phyloP scores from a whole-genome alignment of 2,888 invertebrate species.

The Rhyacophila evoluta region DNA sequence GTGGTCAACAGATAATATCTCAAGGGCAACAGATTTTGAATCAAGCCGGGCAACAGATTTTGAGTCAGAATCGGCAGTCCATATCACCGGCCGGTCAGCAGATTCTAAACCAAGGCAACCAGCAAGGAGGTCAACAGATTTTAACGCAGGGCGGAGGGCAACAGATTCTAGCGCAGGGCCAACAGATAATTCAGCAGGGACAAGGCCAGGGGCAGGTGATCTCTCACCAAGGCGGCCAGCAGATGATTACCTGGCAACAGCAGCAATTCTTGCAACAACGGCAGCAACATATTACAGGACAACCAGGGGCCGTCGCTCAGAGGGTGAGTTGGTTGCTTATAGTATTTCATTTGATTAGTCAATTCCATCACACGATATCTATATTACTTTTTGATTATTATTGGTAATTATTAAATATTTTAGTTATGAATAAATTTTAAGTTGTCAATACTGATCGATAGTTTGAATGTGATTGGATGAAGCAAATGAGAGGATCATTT shows the following conservation, averaged over 20 bases:
- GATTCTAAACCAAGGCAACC: conserved; percentile 55
- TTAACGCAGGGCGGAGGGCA: conserved; percentile 56
- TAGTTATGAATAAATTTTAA: too few relatives aligned
- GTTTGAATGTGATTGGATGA: too few relatives aligned
- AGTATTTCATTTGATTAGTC: too few relatives aligned
- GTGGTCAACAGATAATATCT: conserved; percentile 52
- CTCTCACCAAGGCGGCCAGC: conserved; percentile 59
- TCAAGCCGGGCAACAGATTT: conserved; percentile 68
- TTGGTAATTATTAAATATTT: too few relatives aligned
- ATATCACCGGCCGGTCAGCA: conserved; percentile 44
- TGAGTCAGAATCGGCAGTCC: conserved; percentile 67
- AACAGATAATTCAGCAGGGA: conserved; percentile 55
- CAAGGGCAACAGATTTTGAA: conserved; percentile 57
- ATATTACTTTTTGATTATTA: too few relatives aligned
- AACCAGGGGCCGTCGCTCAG: conserved; percentile 68
- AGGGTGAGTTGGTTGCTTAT: conserved; percentile 60
- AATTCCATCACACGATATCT: too few relatives aligned
- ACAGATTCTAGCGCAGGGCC: conserved; percentile 60
- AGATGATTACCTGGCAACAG: conserved; percentile 64
- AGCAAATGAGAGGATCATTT: too few relatives aligned
- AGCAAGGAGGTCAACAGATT: conserved; percentile 56
- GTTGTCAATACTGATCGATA: too few relatives aligned
- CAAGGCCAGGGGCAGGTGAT: conserved; percentile 67
- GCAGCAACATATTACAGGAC: conserved; percentile 65
- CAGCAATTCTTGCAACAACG: conserved; percentile 68